Conservation (phyloP, 1,140 invertebrate genomes). For the Apis florea region DNA sequence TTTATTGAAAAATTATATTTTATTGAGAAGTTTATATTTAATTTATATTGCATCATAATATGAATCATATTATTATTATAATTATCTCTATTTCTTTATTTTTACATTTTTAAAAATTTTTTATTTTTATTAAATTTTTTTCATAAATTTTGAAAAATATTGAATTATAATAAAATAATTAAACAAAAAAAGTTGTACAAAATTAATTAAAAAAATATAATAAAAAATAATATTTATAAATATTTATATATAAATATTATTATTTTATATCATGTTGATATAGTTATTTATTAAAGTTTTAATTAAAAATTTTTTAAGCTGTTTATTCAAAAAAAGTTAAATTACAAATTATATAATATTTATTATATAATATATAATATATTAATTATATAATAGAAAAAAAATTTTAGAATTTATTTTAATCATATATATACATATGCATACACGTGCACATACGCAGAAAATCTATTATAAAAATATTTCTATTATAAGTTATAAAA, state of each 20-base stretch:
- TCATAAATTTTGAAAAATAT: neutral
- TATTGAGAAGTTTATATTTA: neutral
- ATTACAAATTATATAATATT: neutral
- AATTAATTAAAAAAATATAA: neutral
- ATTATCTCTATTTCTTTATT: neutral
- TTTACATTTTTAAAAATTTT: neutral
- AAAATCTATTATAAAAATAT: conserved; percentile 42
- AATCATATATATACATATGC: neutral
- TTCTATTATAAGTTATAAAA: conserved; percentile 27
- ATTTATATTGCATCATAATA: neutral
- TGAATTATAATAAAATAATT: neutral
- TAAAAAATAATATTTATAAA: neutral
- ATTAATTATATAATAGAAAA: neutral
- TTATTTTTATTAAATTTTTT: neutral
- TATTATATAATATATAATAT: no score
- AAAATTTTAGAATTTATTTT: conserved; percentile 17
- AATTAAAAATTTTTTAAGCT: neutral
- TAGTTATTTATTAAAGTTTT: neutral
- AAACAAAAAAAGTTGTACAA: neutral
- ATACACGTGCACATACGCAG: no score
- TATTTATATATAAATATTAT: neutral
- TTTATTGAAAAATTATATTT: conserved; percentile 2
- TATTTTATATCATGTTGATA: neutral
- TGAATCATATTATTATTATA: neutral
- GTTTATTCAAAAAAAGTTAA: neutral